Conservation (phyloP, 2,113 vertebrate species). For the Myxocyprinus asiaticus region DNA sequence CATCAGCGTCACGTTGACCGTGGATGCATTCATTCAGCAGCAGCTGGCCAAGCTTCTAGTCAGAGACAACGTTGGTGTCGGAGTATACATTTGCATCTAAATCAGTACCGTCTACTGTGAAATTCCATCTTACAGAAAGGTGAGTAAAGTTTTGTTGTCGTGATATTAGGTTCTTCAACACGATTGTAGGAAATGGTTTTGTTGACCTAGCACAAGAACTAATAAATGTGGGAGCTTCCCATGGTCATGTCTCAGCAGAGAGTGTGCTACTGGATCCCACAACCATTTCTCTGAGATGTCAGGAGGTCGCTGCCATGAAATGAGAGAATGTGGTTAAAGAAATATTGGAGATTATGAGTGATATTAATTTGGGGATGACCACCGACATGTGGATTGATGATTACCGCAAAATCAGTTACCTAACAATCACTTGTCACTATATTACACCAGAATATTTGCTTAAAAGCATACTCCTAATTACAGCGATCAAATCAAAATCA, state of each 20-base stretch:
- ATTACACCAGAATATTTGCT: neutral
- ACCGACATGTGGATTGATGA: no score
- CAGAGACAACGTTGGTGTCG: neutral
- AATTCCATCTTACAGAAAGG: neutral
- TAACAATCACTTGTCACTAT: no score
- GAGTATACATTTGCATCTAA: neutral
- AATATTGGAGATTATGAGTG: no score
- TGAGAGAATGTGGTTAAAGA: no score
- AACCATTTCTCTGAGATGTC: neutral
- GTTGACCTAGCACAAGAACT: neutral
- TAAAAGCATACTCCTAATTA: neutral
- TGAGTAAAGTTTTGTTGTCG: neutral
- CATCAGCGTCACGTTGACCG: no score
- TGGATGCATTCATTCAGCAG: no score
- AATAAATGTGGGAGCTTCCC: neutral
- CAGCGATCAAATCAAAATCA: slow-evolving; percentile 27
- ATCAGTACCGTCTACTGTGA: neutral
- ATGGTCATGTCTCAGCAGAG: neutral
- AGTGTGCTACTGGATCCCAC: neutral
- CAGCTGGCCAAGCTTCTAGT: neutral
- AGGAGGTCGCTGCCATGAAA: neutral
- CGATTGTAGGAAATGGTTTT: neutral
- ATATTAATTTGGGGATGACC: no score
- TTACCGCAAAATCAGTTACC: no score
- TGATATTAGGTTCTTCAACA: slow-evolving; percentile 7